Percentiles rank a stretch among this genome's conserved stretches.
phyloP scores from a whole-genome alignment of 2,797 vertebrate genomes.

The Heliangelus exortis region DNA sequence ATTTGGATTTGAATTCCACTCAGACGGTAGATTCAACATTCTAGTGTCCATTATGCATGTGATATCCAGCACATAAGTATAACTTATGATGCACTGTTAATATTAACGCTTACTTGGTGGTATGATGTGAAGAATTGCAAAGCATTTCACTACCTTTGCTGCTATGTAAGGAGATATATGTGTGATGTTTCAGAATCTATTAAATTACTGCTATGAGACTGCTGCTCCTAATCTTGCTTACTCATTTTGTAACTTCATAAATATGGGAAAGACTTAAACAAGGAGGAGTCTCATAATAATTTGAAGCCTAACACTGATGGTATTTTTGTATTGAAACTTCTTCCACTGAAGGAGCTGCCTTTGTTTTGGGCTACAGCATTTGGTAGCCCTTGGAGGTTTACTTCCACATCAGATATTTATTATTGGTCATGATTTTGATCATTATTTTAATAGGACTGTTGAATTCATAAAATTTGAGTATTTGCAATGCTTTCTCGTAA shows the following conservation, averaged over 20 bases:
- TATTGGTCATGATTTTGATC: background rate
- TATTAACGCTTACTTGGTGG: background rate
- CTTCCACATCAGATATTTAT: background rate
- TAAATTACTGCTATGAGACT: background rate
- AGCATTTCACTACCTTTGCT: background rate
- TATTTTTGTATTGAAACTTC: background rate
- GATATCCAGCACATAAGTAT: background rate
- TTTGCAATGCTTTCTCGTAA: background rate
- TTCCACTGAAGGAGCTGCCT: background rate
- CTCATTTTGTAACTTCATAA: background rate
- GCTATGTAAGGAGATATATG: background rate
- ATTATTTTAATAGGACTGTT: background rate
- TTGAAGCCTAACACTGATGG: background rate
- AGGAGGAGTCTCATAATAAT: background rate
- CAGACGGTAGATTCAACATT: background rate
- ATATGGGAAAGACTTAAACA: background rate
- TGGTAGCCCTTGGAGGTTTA: background rate
- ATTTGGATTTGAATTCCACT: background rate
- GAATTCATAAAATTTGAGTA: background rate
- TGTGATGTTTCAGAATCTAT: background rate
- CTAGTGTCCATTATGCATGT: background rate
- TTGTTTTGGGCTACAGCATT: background rate
- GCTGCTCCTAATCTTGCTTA: background rate
- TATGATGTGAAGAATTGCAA: background rate
- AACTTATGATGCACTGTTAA: background rate